Base-by-base conservation (phyloP, 2,888 invertebrate genomes). In the Phalangium opilio region DNA sequence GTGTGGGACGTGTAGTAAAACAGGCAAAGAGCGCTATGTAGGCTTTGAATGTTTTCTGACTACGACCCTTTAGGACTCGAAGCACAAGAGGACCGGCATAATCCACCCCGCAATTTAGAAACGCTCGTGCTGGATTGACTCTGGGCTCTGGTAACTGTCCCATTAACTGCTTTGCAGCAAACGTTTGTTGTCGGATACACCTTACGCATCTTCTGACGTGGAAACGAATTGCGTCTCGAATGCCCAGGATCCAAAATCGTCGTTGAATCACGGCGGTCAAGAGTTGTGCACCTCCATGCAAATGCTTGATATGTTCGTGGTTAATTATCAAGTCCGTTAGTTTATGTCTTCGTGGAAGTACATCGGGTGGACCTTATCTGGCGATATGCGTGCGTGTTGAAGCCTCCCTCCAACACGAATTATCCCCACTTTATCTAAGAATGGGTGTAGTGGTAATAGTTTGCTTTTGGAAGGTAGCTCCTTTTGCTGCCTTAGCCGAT, bases 381-480 rank as follows among this genome's bases (percentile, higher is more conserved):
- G 34, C 1, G 40, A 14, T 1, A 57, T 32, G 11, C 11, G 2
- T 8, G 51, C 33, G 14, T 55, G 38, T 5, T 41, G 15, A 2
- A 57, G 39, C 20, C 54, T 41, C 42, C 57, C 56, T 15, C 51
- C 54, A 4, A 55, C 52, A 21, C 58, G 15, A 3, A 56, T 21
- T 1, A 56, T n/a, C 15, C 50, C 48, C 1, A 41, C 8, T 2
- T 36, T 5, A 33, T 56, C 53, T 3, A 55, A n/a, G 41, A 56
- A 57, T 2, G 57, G 57, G 14, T 44, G 40, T 14, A 56, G 47
- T 10, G 11, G 14, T 11, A 17, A 42, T 42, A 35, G 11, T 27
- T 20, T 17, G 8, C 7, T 8, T 38, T 11, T 7, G n/a, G n/a
- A n/a, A n/a, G n/a, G n/a, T n/a, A n/a, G n/a, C n/a, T n/a, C n/a